Evolutionary conservation across 2,888 invertebrate genomes (phyloP), one percentile per base, ranked within the genome.

Genomic region (Thyatira batis): DNA sequence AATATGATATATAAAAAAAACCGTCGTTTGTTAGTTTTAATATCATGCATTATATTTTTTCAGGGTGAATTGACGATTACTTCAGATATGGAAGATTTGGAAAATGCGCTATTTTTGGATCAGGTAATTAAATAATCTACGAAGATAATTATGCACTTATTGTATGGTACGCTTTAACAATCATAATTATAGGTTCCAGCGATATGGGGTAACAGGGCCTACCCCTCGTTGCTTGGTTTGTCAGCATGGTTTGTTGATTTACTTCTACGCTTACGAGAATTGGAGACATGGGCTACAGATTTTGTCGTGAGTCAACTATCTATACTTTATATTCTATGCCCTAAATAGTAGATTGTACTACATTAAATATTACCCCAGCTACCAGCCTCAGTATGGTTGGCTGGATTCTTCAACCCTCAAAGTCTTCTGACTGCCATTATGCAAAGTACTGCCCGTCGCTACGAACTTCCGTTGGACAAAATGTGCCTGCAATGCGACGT

Each of bases 321-420:
- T n/a, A n/a, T n/a, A n/a, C n/a, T n/a, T n/a, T n/a, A n/a, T n/a
- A n/a, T n/a, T n/a, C n/a, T n/a, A n/a, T n/a, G n/a, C n/a, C n/a
- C n/a, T n/a, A n/a, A n/a, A n/a, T n/a, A n/a, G n/a, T n/a, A n/a
- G n/a, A n/a, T 39, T 49, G 28, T 6, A 27, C 21, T 48, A 27
- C 9, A 20, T 20, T 43, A 39, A 11, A 13, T 61, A 23, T 9
- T 45, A 44, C 60, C 84, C 44, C 71, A 97, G 97, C 89, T 98
- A 55, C 98, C 98, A 30, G 93, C 97, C 1, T 97, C 97, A 44
- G 98, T 99, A 13, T 99, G 99, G 99, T 90, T 99, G 58, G 97
- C 97, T 11, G 99, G 98, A n/a, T 98, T 99, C 89, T 99, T 99
- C 92, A 99, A 99, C 86, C 99, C 98, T 0, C 98, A 99, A 87